Conservation (phyloP, 2,113 vertebrate genomes). For the Crypturellus undulatus region DNA sequence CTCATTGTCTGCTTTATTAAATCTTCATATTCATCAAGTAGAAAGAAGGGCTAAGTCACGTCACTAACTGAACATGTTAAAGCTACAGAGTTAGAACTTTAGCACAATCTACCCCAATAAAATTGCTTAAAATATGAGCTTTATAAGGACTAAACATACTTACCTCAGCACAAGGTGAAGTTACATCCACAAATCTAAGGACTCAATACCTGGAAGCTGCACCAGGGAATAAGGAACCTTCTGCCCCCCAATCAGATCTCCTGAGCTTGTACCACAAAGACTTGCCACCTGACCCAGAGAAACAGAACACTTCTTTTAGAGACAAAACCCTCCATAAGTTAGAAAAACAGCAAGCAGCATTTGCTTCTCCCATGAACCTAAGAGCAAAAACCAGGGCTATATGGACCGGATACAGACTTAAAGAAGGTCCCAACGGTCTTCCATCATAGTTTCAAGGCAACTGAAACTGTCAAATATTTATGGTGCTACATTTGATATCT, state of each 20-base stretch:
- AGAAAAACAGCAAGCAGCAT: neutral
- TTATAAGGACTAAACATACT: neutral
- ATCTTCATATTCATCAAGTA: neutral
- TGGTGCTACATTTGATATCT: neutral
- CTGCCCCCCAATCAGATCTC: neutral
- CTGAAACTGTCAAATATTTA: neutral
- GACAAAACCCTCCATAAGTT: neutral
- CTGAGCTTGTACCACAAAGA: neutral
- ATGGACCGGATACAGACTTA: neutral
- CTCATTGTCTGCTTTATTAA: neutral
- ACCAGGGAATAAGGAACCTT: neutral
- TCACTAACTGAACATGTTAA: neutral
- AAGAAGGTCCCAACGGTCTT: neutral
- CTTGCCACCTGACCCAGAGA: neutral
- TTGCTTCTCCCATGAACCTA: neutral
- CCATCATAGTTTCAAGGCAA: neutral
- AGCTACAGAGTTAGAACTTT: neutral
- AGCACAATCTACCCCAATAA: neutral
- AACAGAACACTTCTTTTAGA: neutral
- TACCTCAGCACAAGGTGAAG: neutral
- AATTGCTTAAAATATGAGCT: neutral
- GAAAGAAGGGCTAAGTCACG: neutral
- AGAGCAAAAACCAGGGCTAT: neutral
- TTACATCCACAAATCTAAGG: neutral
- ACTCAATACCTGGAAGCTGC: neutral